These are phyloP conservation scores for Crocuta crocuta DNA, from an alignment of 2,113 vertebrate genomes.

Conservation along the genomic window DNA sequence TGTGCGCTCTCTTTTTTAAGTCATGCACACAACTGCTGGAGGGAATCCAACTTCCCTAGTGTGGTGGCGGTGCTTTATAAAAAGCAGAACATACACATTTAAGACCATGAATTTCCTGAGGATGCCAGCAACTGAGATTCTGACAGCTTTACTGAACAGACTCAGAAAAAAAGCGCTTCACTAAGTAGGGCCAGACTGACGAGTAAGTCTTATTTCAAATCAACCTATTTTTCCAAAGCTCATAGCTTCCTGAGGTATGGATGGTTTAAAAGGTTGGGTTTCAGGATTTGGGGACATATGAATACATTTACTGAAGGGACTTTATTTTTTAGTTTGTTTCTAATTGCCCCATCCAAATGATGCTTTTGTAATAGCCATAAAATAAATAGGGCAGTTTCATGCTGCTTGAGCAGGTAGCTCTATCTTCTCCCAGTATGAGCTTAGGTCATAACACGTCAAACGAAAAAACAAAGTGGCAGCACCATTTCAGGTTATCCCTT, in stretches of 20 bases:
- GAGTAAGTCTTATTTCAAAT: slow-evolving; percentile 57
- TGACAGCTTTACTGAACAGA: background rate
- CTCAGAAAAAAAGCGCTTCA: slow-evolving; percentile 25
- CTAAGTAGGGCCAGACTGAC: background rate
- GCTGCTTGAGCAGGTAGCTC: slow-evolving; percentile 36
- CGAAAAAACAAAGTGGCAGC: slow-evolving; percentile 27
- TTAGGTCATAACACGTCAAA: slow-evolving; percentile 33
- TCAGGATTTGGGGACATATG: slow-evolving; percentile 48
- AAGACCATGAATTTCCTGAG: slow-evolving; percentile 33
- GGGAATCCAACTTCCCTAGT: slow-evolving; percentile 35
- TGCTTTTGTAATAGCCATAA: slow-evolving; percentile 52
- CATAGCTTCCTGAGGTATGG: slow-evolving; percentile 22
- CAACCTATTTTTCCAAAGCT: slow-evolving; percentile 51
- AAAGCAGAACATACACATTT: slow-evolving; percentile 58
- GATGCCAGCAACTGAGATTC: slow-evolving; percentile 53
- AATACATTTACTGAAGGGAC: slow-evolving; percentile 48
- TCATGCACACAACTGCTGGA: slow-evolving; percentile 60
- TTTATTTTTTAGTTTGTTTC: slow-evolving; percentile 63
- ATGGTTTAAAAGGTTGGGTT: slow-evolving; percentile 20
- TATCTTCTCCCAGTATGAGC: background rate
- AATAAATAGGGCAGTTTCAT: slow-evolving; percentile 35
- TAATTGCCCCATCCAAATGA: slow-evolving; percentile 35
- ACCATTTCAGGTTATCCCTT: slow-evolving; percentile 7
- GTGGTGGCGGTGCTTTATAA: slow-evolving; percentile 50
- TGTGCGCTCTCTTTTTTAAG: slow-evolving; percentile 65